Conservation (phyloP, 2,888 invertebrate species). For the Papilio elwesi region DNA sequence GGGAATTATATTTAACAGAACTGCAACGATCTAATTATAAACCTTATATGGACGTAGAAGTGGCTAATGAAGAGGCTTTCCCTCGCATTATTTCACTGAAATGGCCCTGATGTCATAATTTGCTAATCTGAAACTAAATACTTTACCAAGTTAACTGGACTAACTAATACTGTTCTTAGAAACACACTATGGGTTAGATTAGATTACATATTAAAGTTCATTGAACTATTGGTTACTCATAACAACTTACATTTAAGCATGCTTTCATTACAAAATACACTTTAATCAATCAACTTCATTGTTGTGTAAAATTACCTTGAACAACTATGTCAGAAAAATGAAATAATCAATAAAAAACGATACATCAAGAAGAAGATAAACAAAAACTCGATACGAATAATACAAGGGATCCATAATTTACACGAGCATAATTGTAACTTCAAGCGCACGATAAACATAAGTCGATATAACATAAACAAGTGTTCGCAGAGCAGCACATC, state of each 20-base stretch:
- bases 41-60: slow-evolving; percentile 63
- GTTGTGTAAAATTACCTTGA: too few species aligned
- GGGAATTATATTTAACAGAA: not conserved
- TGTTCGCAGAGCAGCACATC: slow-evolving; percentile 55
- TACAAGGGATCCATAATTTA: slow-evolving; percentile 28
- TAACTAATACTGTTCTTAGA: slow-evolving; percentile 26
- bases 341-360: not conserved
- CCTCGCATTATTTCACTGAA: slow-evolving; percentile 41
- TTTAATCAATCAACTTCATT: too few species aligned
- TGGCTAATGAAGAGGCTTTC: slow-evolving; percentile 58
- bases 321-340: too few species aligned
- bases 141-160: slow-evolving; percentile 25
- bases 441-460: slow-evolving; percentile 46
- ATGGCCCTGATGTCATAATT: slow-evolving; percentile 48
- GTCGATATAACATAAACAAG: slow-evolving; percentile 47
- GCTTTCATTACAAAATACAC: too few species aligned
- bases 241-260: too few species aligned
- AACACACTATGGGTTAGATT: not conserved
- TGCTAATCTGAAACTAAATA: slow-evolving; percentile 50
- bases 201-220: slow-evolving; percentile 5
- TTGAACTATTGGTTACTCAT: slow-evolving; percentile 2
- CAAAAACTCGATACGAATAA: slow-evolving; percentile 19
- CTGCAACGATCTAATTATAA: slow-evolving; percentile 59
- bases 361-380: slow-evolving; percentile 2
- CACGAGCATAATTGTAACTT: slow-evolving; percentile 29